Evolutionary conservation across 2,797 vertebrate species (phyloP), one percentile per base, ranked within the genome.

Genomic region (Bryconaethiops microstoma): DNA sequence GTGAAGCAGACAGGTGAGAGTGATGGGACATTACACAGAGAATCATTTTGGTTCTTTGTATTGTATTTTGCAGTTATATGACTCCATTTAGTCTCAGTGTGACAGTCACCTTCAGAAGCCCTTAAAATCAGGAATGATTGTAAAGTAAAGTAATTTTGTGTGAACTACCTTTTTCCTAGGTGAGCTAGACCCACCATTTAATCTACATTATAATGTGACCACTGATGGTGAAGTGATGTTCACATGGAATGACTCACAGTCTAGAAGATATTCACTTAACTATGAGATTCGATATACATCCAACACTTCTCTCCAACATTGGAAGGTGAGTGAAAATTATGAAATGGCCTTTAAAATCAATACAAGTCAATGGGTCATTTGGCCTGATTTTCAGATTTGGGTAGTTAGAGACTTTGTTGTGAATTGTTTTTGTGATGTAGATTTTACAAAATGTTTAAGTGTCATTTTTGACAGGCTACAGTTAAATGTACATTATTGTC

Each of bases 221-320:
- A 91, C 92, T 2, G 81, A 92, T n/a, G 95, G 94, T 9, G 84
- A 93, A 14, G 91, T 97, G 88, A 91, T 93, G 74, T 64, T 98
- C 62, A 90, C 86, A 77, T 99, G 97, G 97, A 92, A 88, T 0
- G 80, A 80, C 2, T 76, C 90, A 57, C 70, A 77, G 4, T 25
- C 70, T n/a, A 13, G 76, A 45, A 78, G 82, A 0, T 88, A 88
- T 65, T 87, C 64, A 0, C 90, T 96, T 79, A 92, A 89, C 78
- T 97, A 94, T 35, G 92, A 97, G 91, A 92, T 98, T 84, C 96
- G 93, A 75, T 93, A 94, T 86, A 92, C 91, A 52, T 86, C 90
- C 69, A 92, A 88, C 67, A 85, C 82, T 45, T 88, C 87, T 64
- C 83, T 82, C 48, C 82, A 83, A 5, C 62, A 40, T 75, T 92